phyloP scores from a whole-genome alignment of 2,888 invertebrate species.

The Brassicogethes aeneus region DNA sequence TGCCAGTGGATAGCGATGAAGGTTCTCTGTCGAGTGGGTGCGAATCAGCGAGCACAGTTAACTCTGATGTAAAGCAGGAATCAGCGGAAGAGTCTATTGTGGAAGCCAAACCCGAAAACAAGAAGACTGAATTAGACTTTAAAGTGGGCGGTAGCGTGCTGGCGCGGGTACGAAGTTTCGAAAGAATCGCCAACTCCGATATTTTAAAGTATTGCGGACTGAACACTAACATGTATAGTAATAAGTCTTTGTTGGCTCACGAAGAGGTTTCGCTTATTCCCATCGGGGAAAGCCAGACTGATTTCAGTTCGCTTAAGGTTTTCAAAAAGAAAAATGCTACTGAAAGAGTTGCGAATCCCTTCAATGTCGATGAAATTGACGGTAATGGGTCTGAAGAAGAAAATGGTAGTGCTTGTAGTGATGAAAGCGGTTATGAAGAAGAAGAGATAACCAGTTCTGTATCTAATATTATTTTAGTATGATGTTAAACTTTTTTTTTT shows the following conservation, averaged over 20 bases:
- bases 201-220: constrained; percentile 30
- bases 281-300: constrained; percentile 36
- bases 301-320: constrained; percentile 40
- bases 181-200: constrained; percentile 27
- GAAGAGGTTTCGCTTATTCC: constrained; percentile 40
- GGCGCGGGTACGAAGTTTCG: constrained; percentile 32
- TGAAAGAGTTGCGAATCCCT: constrained; percentile 11
- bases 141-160: constrained; percentile 39
- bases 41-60: constrained; percentile 66
- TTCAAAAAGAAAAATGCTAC: constrained; percentile 29
- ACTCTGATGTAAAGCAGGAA: constrained; percentile 45
- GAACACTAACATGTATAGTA: constrained; percentile 29
- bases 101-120: constrained; percentile 10
- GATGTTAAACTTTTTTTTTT: constrained; percentile 6
- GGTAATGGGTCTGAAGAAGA: constrained; percentile 31
- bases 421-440: constrained; percentile 88
- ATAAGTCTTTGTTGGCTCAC: constrained; percentile 27
- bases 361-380: constrained; percentile 7
- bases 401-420: constrained; percentile 72
- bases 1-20: constrained; percentile 59
- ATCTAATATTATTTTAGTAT: constrained; percentile 37
- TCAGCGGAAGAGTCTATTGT: constrained; percentile 8
- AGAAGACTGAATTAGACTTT: constrained; percentile 34
- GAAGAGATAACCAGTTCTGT: constrained; percentile 30
- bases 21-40: constrained; percentile 72